Conservation (phyloP, 2,113 vertebrate species). For the Gymnogyps californianus region DNA sequence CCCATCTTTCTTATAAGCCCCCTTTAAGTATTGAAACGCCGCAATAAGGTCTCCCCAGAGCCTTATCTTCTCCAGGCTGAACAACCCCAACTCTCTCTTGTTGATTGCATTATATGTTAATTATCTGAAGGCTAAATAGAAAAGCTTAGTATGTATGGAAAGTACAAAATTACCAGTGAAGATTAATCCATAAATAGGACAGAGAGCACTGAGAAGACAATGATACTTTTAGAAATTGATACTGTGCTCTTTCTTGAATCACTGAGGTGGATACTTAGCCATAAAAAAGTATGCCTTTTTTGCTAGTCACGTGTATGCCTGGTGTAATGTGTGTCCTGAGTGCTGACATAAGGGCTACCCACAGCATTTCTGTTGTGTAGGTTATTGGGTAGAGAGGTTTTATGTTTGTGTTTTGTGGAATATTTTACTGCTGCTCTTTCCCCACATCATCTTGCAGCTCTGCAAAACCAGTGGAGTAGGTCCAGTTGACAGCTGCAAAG, state of each 20-base stretch:
- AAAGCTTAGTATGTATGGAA: background rate
- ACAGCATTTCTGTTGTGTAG: background rate
- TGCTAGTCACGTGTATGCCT: background rate
- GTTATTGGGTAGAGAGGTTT: background rate
- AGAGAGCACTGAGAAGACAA: background rate
- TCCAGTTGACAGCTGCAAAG: background rate
- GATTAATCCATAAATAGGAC: background rate
- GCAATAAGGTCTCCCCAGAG: background rate
- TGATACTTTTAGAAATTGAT: background rate
- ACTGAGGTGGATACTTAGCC: background rate
- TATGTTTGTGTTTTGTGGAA: background rate
- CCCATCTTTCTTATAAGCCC: background rate
- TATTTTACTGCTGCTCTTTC: background rate
- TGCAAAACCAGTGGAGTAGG: background rate
- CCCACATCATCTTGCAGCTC: accelerated
- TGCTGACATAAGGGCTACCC: background rate
- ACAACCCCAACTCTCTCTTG: background rate
- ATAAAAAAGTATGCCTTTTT: background rate
- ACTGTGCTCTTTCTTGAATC: background rate
- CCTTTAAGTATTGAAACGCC: background rate
- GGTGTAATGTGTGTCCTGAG: background rate
- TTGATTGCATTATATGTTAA: background rate
- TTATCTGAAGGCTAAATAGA: background rate
- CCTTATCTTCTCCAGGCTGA: background rate
- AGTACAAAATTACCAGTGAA: background rate